Conservation (phyloP, 1,140 invertebrate genomes). For the Aplysia californica region DNA sequence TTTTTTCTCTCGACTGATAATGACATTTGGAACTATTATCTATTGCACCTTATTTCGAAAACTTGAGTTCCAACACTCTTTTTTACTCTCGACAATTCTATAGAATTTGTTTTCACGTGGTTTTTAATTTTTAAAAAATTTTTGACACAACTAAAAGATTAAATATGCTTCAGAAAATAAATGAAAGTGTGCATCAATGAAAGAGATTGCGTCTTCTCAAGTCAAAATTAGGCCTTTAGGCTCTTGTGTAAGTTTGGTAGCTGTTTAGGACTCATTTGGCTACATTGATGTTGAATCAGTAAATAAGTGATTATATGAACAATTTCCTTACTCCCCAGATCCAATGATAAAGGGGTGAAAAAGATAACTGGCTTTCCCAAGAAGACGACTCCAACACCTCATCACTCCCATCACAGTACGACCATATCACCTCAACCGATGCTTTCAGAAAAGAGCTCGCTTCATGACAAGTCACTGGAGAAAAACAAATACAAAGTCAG, state of each 20-base stretch:
- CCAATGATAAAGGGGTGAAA: neutral
- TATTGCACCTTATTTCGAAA: too few species aligned
- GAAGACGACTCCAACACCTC: slow-evolving; percentile 6
- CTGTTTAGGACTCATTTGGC: neutral
- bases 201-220: too few species aligned
- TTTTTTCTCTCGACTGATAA: neutral
- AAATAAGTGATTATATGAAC: neutral
- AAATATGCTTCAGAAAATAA: too few species aligned
- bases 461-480: slow-evolving; percentile 51
- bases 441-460: slow-evolving; percentile 56
- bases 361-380: slow-evolving; percentile 20
- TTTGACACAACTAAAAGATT: too few species aligned
- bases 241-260: neutral
- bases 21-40: too few species aligned
- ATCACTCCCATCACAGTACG: slow-evolving; percentile 45
- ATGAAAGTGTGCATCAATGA: too few species aligned
- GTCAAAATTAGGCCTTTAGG: too few species aligned
- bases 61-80: too few species aligned
- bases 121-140: too few species aligned
- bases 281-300: too few species aligned
- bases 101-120: too few species aligned
- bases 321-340: neutral
- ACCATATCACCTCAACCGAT: slow-evolving; percentile 51
- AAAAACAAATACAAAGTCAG: slow-evolving; percentile 34
- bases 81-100: too few species aligned